A percentile compares a stretch with the other conserved stretches of the same genome.
Conservation (phyloP, 2,797 vertebrate species). For the Fratercula arctica region DNA sequence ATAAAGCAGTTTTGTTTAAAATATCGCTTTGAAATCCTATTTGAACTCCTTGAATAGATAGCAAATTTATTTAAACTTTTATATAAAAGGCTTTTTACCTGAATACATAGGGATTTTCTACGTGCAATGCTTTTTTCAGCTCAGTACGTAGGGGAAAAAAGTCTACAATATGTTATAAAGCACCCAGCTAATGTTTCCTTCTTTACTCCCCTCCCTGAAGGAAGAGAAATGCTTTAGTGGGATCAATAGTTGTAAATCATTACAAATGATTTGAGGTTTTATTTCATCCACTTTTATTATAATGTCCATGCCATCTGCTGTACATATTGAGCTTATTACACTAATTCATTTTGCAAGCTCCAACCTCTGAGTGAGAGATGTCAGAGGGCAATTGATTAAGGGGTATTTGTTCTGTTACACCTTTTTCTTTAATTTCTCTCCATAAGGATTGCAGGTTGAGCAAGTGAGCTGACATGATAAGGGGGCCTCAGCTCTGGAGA, state of each 20-base stretch:
- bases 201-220: background rate
- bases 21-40: slow-evolving; percentile 18
- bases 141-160: background rate
- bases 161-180: background rate
- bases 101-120: background rate
- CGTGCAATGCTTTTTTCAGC: background rate
- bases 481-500: slow-evolving; percentile 11
- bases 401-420: slow-evolving; percentile 11
- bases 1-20: slow-evolving; percentile 40
- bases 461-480: slow-evolving; percentile 39
- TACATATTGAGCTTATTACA: slow-evolving; percentile 56
- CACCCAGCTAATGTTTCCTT: background rate
- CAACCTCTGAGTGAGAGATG: slow-evolving; percentile 13
- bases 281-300: slow-evolving; percentile 52
- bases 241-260: slow-evolving; percentile 49
- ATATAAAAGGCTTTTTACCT: slow-evolving; percentile 7
- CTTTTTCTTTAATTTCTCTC: slow-evolving; percentile 40
- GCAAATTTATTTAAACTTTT: slow-evolving; percentile 40
- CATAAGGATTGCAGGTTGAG: background rate
- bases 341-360: slow-evolving; percentile 16
- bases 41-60: slow-evolving; percentile 23
- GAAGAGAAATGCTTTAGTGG: slow-evolving; percentile 40
- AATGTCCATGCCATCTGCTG: slow-evolving; percentile 40
- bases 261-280: slow-evolving; percentile 43
- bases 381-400: slow-evolving; percentile 62